Evolutionary conservation across 2,888 invertebrate species (phyloP).

Genomic region (Athripsodes cinereus): DNA sequence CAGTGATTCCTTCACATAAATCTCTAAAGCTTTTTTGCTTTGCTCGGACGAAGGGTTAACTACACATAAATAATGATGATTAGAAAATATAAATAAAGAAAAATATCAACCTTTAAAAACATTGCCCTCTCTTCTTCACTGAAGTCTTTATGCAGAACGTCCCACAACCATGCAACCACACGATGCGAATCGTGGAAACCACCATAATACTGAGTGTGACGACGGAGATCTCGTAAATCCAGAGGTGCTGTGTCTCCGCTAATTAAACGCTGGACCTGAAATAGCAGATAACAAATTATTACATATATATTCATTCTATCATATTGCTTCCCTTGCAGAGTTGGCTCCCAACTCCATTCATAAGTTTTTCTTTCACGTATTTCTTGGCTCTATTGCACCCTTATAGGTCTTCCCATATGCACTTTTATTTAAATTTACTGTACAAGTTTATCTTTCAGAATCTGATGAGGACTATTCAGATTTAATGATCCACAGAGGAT

Average conservation of each 20-base stretch:
- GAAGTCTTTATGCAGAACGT: slow-evolving; percentile 94
- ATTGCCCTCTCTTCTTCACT: slow-evolving; percentile 83
- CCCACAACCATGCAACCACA: slow-evolving; percentile 98
- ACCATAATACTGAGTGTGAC: slow-evolving; percentile 97
- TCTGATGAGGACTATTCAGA: not conserved
- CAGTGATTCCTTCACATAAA: too few species aligned
- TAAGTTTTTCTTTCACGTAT: too few species aligned
- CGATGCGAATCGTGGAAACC: slow-evolving; percentile 98
- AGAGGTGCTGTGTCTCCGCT: slow-evolving; percentile 94
- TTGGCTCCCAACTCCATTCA: too few species aligned
- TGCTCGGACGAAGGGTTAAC: too few species aligned
- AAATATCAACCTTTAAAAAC: slow-evolving; percentile 86
- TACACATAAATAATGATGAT: too few species aligned
- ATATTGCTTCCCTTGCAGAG: not conserved
- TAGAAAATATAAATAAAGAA: too few species aligned
- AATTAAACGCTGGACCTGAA: slow-evolving; percentile 81
- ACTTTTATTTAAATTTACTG: too few species aligned
- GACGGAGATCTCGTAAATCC: slow-evolving; percentile 79
- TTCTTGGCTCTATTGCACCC: too few species aligned
- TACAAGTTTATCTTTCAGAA: not conserved
- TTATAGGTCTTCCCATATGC: too few species aligned
- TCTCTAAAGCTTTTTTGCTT: too few species aligned
- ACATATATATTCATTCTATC: not conserved
- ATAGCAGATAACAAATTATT: not conserved
- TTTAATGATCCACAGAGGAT: not conserved